Percentiles rank a stretch among this genome's conserved stretches.
Evolutionary conservation across 2,797 vertebrate genomes (phyloP).

Genomic region (Gorsachius magnificus): DNA sequence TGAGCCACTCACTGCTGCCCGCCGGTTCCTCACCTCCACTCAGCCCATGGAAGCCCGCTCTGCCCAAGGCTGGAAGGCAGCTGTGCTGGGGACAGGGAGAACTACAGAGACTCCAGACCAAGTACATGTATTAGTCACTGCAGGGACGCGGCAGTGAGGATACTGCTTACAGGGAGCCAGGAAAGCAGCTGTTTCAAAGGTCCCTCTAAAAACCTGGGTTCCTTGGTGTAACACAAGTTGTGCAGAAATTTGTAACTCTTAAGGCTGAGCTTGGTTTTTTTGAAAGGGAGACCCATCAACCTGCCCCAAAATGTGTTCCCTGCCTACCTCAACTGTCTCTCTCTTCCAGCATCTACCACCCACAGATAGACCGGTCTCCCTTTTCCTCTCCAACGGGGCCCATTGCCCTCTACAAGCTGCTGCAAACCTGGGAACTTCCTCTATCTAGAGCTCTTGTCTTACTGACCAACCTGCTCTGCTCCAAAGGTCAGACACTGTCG

Average conservation of each 20-base stretch:
- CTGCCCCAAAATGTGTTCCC: background rate
- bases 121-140: background rate
- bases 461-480: background rate
- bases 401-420: background rate
- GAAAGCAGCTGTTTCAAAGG: background rate
- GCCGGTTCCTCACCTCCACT: fast-evolving
- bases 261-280: background rate
- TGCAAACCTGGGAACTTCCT: background rate
- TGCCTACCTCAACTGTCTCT: background rate
- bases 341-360: background rate
- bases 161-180: background rate
- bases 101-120: fast-evolving
- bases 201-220: background rate
- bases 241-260: background rate
- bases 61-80: background rate
- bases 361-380: background rate
- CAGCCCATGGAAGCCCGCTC: background rate
- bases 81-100: background rate
- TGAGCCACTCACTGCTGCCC: background rate
- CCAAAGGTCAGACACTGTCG: background rate
- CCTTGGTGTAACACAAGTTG: background rate
- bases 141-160: background rate
- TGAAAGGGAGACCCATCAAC: background rate
- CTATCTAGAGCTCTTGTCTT: background rate
- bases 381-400: background rate